These are phyloP conservation scores for Mythimna vitellina DNA, from an alignment of 2,888 invertebrate species.

Conservation along the genomic window DNA sequence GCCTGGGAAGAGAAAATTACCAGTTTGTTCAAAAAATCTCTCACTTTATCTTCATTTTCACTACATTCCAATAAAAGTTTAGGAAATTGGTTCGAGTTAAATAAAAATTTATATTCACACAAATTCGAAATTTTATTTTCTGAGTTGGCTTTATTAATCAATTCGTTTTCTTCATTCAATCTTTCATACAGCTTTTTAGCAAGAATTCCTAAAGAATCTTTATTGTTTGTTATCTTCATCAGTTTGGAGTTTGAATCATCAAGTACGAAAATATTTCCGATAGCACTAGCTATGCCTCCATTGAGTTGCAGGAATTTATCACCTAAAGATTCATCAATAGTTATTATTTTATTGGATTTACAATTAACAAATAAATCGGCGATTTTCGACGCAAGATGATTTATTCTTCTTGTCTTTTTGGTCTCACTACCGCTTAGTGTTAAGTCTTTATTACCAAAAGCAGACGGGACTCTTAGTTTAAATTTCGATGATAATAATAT, in stretches of 20 bases:
- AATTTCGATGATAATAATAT: constrained; percentile 25
- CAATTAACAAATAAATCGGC: not conserved
- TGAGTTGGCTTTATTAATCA: not conserved
- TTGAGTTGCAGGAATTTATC: constrained; percentile 4
- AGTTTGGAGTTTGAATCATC: constrained; percentile 1
- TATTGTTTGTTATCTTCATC: constrained; percentile 9
- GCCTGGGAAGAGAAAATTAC: constrained; percentile 41
- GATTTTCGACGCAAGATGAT: not conserved
- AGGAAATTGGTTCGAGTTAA: constrained; percentile 7
- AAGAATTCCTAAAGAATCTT: not conserved
- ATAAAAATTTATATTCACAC: constrained; percentile 15
- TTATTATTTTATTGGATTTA: constrained; percentile 2
- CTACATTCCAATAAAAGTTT: not conserved
- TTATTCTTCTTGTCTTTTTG: constrained; percentile 21
- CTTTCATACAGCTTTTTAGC: constrained; percentile 12
- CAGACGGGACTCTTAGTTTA: constrained; percentile 38
- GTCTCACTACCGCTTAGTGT: constrained; percentile 21
- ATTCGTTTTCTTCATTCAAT: not conserved
- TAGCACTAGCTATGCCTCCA: constrained; percentile 9
- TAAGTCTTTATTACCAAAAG: constrained; percentile 53
- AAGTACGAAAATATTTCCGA: constrained; percentile 14
- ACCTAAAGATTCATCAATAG: constrained; percentile 29
- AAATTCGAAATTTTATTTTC: not conserved
- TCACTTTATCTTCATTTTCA: constrained; percentile 14
- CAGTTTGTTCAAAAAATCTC: constrained; percentile 29